A percentile compares a stretch with the other conserved stretches of the same genome.
These are phyloP conservation scores for Eonycteris spelaea DNA, from an alignment of 2,113 vertebrate genomes.

Conservation along the genomic window DNA sequence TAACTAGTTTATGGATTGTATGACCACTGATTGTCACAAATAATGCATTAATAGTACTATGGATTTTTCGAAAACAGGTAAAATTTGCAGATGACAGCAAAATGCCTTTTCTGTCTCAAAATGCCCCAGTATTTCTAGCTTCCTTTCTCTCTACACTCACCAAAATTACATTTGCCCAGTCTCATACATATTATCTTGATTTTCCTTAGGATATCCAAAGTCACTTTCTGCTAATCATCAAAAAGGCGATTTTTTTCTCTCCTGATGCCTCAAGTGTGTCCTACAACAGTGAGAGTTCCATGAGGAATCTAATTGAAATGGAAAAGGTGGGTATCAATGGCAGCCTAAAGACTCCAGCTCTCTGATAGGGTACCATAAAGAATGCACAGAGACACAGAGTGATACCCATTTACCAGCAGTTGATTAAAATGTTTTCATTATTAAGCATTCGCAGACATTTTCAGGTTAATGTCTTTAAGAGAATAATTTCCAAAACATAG, in stretches of 20 bases:
- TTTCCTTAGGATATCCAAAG: not conserved
- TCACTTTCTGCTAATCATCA: not conserved
- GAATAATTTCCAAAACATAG: constrained; percentile 17
- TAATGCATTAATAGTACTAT: not conserved
- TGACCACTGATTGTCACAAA: not conserved
- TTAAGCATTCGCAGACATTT: not conserved
- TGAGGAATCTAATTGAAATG: not conserved
- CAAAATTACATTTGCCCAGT: not conserved
- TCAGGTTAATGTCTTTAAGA: not conserved
- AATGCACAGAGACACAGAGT: not conserved
- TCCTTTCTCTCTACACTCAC: not conserved
- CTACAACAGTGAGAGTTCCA: not conserved
- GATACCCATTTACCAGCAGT: not conserved
- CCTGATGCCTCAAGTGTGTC: not conserved
- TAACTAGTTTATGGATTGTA: not conserved
- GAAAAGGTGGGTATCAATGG: not conserved
- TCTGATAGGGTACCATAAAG: not conserved
- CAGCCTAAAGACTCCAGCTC: not conserved
- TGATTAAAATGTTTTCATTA: not conserved
- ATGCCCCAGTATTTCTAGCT: not conserved
- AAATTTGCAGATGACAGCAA: not conserved
- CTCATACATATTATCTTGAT: not conserved
- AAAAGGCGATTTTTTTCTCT: not conserved
- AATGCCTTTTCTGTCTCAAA: not conserved
- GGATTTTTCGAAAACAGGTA: not conserved